These are phyloP conservation scores for Drosophila yakuba DNA, from an alignment of 1,140 invertebrate species.

Conservation along the genomic window DNA sequence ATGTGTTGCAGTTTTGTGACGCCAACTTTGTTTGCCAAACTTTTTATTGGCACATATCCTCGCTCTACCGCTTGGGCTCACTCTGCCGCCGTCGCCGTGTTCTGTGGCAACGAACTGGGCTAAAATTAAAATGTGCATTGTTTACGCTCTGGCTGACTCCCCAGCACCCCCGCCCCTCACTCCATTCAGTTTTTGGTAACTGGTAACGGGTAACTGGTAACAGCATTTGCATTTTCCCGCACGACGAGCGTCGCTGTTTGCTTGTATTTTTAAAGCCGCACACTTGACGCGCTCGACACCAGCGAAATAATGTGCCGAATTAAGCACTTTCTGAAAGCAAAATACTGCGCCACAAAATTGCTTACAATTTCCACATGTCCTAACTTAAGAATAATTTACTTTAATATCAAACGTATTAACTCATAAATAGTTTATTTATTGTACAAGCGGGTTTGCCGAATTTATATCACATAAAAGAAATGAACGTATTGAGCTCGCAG, in stretches of 20 bases:
- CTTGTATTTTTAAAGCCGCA: conserved; percentile 56
- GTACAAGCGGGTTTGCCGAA: no score
- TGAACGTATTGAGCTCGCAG: no score
- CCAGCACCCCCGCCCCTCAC: conserved; percentile 8
- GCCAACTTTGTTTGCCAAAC: conserved; percentile 83
- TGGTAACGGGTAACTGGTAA: conserved; percentile 40
- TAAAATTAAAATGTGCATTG: conserved; percentile 78
- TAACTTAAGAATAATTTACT: no score
- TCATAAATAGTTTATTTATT: no score
- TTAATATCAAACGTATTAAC: no score
- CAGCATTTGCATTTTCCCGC: conserved; percentile 63
- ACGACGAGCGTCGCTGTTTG: conserved; percentile 15
- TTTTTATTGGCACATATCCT: conserved; percentile 81
- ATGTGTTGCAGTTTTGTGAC: conserved; percentile 77
- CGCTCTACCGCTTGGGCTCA: conserved; percentile 36
- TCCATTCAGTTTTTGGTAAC: conserved; percentile 21
- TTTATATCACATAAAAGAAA: no score
- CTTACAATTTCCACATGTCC: no score
- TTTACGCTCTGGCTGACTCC: conserved; percentile 48
- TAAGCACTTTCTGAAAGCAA: conserved; percentile 16
- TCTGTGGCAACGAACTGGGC: conserved; percentile 73
- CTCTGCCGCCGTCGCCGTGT: conserved; percentile 49
- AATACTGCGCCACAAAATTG: not conserved
- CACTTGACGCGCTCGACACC: conserved; percentile 53
- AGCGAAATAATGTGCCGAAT: conserved; percentile 36